phyloP scores from a whole-genome alignment of 2,888 invertebrate species.

The Phrixothrix hirtus region DNA sequence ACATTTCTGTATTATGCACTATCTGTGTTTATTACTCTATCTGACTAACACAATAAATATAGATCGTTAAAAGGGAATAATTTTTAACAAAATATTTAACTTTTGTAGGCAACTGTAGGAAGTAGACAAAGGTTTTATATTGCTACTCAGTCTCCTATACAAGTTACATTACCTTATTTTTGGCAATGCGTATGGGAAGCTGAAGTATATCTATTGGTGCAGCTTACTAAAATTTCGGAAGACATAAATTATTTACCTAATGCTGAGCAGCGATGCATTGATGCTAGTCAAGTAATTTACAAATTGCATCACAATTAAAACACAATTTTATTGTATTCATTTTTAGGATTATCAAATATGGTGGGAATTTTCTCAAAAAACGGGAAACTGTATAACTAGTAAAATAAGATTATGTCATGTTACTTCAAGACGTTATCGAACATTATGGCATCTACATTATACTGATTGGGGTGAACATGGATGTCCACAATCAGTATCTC shows the following conservation, averaged over 20 bases:
- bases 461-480: slow-evolving; percentile 68
- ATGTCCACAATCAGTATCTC: slow-evolving; percentile 67
- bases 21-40: too few relatives aligned
- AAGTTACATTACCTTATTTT: slow-evolving; percentile 64
- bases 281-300: slow-evolving; percentile 66
- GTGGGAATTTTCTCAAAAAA: slow-evolving; percentile 69
- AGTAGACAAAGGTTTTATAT: slow-evolving; percentile 84
- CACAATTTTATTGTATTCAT: background rate
- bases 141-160: slow-evolving; percentile 71
- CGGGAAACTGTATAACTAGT: slow-evolving; percentile 66
- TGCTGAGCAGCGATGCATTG: slow-evolving; percentile 61
- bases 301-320: background rate
- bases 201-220: slow-evolving; percentile 79
- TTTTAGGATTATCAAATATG: slow-evolving; percentile 68
- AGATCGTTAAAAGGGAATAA: too few relatives aligned
- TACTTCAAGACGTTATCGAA: slow-evolving; percentile 61
- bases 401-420: slow-evolving; percentile 64
- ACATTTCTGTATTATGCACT: too few relatives aligned
- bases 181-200: slow-evolving; percentile 94
- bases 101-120: slow-evolving; percentile 77
- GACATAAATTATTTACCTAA: slow-evolving; percentile 66
- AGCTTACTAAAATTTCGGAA: slow-evolving; percentile 66
- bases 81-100: slow-evolving; percentile 2
- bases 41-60: too few relatives aligned
- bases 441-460: slow-evolving; percentile 83